Percentiles rank a stretch among this genome's conserved stretches.
Evolutionary conservation across 2,888 invertebrate genomes (phyloP).

Genomic region (Volucella bombylans): DNA sequence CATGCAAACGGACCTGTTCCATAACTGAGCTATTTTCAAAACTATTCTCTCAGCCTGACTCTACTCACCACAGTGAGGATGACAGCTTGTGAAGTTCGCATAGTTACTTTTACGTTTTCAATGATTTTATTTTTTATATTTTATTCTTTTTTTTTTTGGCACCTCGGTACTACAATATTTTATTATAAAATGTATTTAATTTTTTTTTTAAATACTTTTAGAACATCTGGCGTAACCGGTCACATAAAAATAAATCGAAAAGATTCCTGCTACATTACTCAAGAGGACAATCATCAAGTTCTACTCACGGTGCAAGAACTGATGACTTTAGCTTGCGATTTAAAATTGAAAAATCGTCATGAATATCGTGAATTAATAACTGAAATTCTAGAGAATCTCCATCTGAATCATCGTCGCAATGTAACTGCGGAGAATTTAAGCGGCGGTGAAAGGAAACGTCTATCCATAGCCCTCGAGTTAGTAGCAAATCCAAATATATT

Average conservation of each 20-base stretch:
- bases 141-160: no score
- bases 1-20: no score
- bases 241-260: slow-evolving; percentile 88
- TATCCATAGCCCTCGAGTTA: slow-evolving; percentile 91
- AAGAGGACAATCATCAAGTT: slow-evolving; percentile 89
- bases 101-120: no score
- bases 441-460: slow-evolving; percentile 91
- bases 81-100: no score
- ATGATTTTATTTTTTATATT: no score
- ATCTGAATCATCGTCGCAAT: slow-evolving; percentile 80
- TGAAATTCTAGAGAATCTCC: slow-evolving; percentile 80
- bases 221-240: slow-evolving; percentile 87
- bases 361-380: slow-evolving; percentile 78
- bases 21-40: no score
- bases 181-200: neutral
- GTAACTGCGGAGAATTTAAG: slow-evolving; percentile 84
- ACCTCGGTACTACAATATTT: neutral
- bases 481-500: slow-evolving; percentile 93
- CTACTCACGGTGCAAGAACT: slow-evolving; percentile 89
- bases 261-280: slow-evolving; percentile 92
- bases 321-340: slow-evolving; percentile 89
- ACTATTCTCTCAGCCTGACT: no score
- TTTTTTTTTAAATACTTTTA: slow-evolving; percentile 77
- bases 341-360: slow-evolving; percentile 85
- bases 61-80: no score